Percentiles rank a stretch among this genome's conserved stretches.
Conservation (phyloP, 2,888 invertebrate genomes). For the Leptinotarsa haldemani region DNA sequence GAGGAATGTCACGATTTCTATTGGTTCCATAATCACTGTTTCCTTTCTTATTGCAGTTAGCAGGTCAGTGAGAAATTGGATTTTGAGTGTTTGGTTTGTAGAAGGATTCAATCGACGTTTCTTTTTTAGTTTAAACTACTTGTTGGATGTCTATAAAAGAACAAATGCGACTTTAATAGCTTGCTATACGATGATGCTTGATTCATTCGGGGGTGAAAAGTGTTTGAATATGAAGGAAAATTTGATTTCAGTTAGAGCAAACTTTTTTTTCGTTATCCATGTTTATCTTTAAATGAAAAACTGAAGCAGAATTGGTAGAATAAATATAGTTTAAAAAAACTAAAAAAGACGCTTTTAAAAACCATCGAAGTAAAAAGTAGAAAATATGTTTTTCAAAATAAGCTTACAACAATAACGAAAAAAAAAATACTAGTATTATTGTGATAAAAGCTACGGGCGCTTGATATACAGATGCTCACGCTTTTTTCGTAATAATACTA, state of each 20-base stretch:
- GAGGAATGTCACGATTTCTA: slow-evolving; percentile 15
- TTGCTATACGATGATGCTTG: background rate
- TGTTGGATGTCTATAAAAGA: background rate
- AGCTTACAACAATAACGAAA: too few species aligned
- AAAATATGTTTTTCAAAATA: too few species aligned
- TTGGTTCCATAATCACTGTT: slow-evolving; percentile 25
- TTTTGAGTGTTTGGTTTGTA: slow-evolving; percentile 23
- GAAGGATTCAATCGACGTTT: slow-evolving; percentile 20
- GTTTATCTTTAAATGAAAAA: too few species aligned
- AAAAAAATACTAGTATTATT: too few species aligned
- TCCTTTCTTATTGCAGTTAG: slow-evolving; percentile 8
- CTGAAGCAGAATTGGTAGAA: too few species aligned
- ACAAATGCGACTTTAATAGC: background rate
- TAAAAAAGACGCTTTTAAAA: too few species aligned
- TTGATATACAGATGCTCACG: too few species aligned
- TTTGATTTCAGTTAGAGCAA: background rate
- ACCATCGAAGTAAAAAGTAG: too few species aligned
- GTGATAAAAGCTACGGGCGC: too few species aligned
- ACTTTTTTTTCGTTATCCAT: background rate
- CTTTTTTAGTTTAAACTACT: background rate
- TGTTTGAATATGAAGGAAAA: background rate
- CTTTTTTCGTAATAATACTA: too few species aligned
- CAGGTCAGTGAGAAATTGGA: slow-evolving; percentile 19
- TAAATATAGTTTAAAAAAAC: too few species aligned
- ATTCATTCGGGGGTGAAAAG: background rate